Evolutionary conservation across 64 coral and sea anemone species (phyloP).

Genomic region (Hydrozoanthus tunicans): DNA sequence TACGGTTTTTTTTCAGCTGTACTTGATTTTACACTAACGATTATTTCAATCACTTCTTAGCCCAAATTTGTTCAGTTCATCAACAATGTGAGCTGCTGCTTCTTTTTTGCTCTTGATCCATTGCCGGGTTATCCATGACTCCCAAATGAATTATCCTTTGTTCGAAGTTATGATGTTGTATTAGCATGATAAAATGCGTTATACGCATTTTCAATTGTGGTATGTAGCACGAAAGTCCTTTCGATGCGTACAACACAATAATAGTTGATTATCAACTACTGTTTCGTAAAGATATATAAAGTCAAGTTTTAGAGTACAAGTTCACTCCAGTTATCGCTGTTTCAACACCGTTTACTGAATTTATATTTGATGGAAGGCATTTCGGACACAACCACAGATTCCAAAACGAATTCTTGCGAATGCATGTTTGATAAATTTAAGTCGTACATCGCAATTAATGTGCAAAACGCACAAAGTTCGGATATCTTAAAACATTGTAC

Average conservation of each 20-base stretch:
- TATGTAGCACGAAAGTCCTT: background rate
- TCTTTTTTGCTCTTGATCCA: no score
- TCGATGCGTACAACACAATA: background rate
- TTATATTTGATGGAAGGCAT: background rate
- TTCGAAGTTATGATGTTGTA: constrained; percentile 33
- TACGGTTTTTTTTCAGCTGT: no score
- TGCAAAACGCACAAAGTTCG: constrained; percentile 8
- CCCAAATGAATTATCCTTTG: constrained; percentile 23
- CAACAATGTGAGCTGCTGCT: no score
- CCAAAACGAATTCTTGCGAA: background rate
- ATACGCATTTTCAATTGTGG: background rate
- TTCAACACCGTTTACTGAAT: constrained; percentile 2
- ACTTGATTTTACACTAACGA: no score
- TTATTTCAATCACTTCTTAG: no score
- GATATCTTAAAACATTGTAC: background rate
- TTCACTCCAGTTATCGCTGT: background rate
- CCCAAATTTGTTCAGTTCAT: no score
- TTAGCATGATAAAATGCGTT: background rate
- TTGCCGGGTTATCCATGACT: no score
- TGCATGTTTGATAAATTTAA: background rate
- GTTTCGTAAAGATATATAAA: constrained; percentile 6
- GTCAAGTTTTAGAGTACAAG: background rate
- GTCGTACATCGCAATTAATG: constrained; percentile 20
- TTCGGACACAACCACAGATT: background rate
- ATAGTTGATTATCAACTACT: constrained; percentile 18